Base-by-base conservation (phyloP, 2,888 invertebrate genomes). In the Agriopis leucophaearia region DNA sequence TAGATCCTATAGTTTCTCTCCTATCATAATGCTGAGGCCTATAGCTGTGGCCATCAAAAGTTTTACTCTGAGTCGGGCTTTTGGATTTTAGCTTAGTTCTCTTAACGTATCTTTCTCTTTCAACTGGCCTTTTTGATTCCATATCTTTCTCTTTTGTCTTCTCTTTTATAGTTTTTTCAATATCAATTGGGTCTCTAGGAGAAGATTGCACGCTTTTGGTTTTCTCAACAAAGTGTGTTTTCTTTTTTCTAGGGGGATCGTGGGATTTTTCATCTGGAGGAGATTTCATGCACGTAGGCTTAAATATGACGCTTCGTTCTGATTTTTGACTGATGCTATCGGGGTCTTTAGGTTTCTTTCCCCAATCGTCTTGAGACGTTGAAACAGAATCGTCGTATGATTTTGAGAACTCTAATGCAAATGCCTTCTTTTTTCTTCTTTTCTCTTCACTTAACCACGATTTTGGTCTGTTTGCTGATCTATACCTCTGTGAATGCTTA, bases 321-420 rank as follows among this genome's bases (percentile, higher is more conserved):
- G 88, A 84, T 27, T 87, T 87, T 80, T 88, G 86, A 69, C 82
- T 88, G 0, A 81, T 55, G 67, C 76, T 81, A 47, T 90, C 89
- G 4, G 79, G 74, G 16, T 91, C 89, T 76, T 88, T 92, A 35
- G 82, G 69, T 77, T 89, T 91, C 74, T 88, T 89, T 45, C 84
- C 85, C 89, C 92, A 93, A 70, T 92, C 92, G 72, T 94, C 94
- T 86, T 94, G 93, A 15, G 93, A 90, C 47, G 93, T 93, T 35
- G 94, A 94, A 64, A 94, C 92, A 35, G 91, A 90, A 86, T 95
- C 94, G 84, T 94, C 92, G 81, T 95, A 92, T 73, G 95, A 88
- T 86, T 95, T 93, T 64, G 96, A 92, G 89, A 97, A 95, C 81
- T 97, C 97, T 72, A 97, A 90, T 54, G 96, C 96, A 88, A 97